phyloP scores from a whole-genome alignment of 2,113 vertebrate species.

The Oreamnos americanus region DNA sequence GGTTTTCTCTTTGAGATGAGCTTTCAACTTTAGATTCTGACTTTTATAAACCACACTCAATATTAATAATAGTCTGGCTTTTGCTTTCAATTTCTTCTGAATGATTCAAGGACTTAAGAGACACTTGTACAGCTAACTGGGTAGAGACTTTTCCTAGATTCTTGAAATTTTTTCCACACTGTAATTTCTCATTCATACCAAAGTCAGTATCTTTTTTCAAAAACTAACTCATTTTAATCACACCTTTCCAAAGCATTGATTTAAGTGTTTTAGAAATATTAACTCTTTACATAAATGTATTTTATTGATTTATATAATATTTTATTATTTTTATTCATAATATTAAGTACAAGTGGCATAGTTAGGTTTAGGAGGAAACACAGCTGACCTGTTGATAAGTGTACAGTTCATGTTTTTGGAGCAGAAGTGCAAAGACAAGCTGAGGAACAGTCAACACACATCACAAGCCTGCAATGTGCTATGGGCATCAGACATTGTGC shows the following conservation, averaged over 20 bases:
- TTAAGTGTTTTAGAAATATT: neutral
- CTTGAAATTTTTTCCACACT: neutral
- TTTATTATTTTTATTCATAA: neutral
- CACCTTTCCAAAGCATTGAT: neutral
- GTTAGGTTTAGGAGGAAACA: neutral
- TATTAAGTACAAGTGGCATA: neutral
- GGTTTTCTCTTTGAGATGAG: neutral
- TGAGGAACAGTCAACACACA: neutral
- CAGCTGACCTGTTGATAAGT: neutral
- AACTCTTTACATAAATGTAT: neutral
- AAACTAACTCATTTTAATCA: neutral
- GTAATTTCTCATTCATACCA: neutral
- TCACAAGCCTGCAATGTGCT: fast-evolving
- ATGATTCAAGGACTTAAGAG: neutral
- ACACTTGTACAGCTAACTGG: neutral
- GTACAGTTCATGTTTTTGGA: neutral
- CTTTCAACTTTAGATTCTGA: neutral
- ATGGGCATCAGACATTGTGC: fast-evolving
- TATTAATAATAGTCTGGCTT: neutral
- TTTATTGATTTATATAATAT: neutral
- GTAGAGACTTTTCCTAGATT: neutral
- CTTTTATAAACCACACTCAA: neutral
- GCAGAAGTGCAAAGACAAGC: neutral
- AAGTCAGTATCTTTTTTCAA: neutral
- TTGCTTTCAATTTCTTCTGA: neutral